Conservation (phyloP, 2,113 vertebrate species). For the Prochilodus magdalenae region DNA sequence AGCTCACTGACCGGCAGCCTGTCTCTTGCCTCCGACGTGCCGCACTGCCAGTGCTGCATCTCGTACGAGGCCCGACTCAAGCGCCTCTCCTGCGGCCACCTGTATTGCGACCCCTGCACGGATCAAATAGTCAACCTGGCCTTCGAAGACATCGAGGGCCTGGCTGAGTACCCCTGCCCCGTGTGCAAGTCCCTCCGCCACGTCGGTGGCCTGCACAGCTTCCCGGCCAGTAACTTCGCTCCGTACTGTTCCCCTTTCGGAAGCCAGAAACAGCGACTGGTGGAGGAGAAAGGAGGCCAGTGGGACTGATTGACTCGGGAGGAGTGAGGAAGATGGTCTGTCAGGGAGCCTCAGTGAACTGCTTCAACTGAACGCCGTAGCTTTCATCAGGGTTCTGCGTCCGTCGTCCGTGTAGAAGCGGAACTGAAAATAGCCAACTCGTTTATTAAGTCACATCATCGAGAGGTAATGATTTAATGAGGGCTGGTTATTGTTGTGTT, state of each 20-base stretch:
- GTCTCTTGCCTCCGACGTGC: slow-evolving; percentile 73
- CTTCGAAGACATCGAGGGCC: slow-evolving; percentile 80
- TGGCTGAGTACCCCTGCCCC: slow-evolving; percentile 79
- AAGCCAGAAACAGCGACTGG: slow-evolving; percentile 55
- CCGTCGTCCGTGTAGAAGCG: neutral
- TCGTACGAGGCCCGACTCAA: slow-evolving; percentile 70
- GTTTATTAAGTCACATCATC: neutral
- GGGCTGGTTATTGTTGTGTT: slow-evolving; percentile 1
- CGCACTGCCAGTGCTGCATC: slow-evolving; percentile 81
- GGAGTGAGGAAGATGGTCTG: neutral
- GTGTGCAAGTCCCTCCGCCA: slow-evolving; percentile 77
- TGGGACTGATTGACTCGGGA: slow-evolving; percentile 55
- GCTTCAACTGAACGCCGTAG: neutral
- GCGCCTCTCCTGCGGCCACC: slow-evolving; percentile 79
- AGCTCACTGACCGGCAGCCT: slow-evolving; percentile 77
- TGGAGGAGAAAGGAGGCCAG: slow-evolving; percentile 64
- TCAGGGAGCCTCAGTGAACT: neutral
- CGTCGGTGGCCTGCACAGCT: slow-evolving; percentile 60
- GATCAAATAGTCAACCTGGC: slow-evolving; percentile 81
- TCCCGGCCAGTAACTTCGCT: neutral
- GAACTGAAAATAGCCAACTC: neutral
- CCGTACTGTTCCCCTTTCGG: slow-evolving; percentile 56
- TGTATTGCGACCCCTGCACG: slow-evolving; percentile 76
- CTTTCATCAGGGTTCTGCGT: slow-evolving; percentile 7
- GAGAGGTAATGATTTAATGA: slow-evolving; percentile 12